Conservation (phyloP, 1,140 invertebrate species). For the Pygmarrhopalites habei region DNA sequence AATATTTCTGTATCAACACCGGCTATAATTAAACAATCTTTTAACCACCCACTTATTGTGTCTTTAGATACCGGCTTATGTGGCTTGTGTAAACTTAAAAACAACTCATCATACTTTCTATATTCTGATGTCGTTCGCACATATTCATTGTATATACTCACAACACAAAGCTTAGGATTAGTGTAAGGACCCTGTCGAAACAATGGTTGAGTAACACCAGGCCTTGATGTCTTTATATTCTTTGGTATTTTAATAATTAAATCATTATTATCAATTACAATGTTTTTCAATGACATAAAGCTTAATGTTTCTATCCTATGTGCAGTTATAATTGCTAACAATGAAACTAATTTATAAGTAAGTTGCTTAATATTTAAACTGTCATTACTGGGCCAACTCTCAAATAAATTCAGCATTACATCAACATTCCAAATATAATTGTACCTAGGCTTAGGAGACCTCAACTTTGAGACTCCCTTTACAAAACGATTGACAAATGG, state of each 20-base stretch:
- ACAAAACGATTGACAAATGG: too few relatives aligned
- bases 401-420: too few relatives aligned
- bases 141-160: neutral
- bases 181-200: too few relatives aligned
- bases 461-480: neutral
- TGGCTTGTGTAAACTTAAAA: neutral
- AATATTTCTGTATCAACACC: conserved; percentile 12
- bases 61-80: neutral
- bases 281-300: too few relatives aligned
- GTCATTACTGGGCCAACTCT: neutral
- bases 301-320: neutral
- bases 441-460: neutral
- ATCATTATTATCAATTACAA: too few relatives aligned
- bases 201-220: too few relatives aligned
- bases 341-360: too few relatives aligned
- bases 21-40: neutral
- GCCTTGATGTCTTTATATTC: too few relatives aligned
- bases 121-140: neutral
- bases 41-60: conserved; percentile 10
- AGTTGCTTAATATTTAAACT: neutral
- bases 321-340: neutral
- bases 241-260: too few relatives aligned
- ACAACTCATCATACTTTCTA: conserved; percentile 9
- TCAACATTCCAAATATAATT: too few relatives aligned
- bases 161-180: neutral